Evolutionary conservation across 2,113 vertebrate species (phyloP), one percentile per base, ranked within the genome.

Genomic region (Verasper variegatus): DNA sequence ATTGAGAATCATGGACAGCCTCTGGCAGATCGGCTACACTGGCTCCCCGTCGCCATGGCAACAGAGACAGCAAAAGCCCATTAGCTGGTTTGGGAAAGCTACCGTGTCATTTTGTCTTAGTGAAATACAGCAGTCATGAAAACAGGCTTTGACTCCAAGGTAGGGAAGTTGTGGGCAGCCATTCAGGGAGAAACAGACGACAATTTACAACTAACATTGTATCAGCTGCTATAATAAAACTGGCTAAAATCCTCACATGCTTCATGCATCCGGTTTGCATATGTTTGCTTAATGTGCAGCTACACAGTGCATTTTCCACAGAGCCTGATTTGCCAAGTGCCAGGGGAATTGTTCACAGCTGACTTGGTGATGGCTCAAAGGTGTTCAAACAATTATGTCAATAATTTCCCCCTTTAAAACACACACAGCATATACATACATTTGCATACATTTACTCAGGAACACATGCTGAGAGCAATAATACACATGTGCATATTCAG

Each of bases 211-310:
- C 40, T 45, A 13, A 18, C 62, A 78, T 80, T 7, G 24, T 84
- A 86, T 86, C 45, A 74, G 71, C 68, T 58, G 78, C 71, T 56
- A 47, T 47, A 68, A 77, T 80, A 77, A 81, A 84, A 80, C n/a
- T 5, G 56, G 70, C 37, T 5, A 69, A 21, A 80, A 80, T 59
- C 78, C 80, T 76, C 70, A 78, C 71, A 71, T 71, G 59, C 58
- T 74, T 65, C 67, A 56, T 64, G 68, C 76, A 63, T 94, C 92
- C 95, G 91, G 95, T 95, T 95, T 90, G 91, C 95, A 96, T 96
- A 94, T 95, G 95, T 95, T 95, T 96, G 95, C 95, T 96, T 95
- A 96, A 96, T 95, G 93, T 94, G 95, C 93, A 93, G 94, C 60
- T 90, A 93, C 94, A 96, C 91, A 95, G 94, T 93, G 92, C 88